These are phyloP conservation scores for Molorchus minor DNA, from an alignment of 2,888 invertebrate genomes.

Conservation along the genomic window DNA sequence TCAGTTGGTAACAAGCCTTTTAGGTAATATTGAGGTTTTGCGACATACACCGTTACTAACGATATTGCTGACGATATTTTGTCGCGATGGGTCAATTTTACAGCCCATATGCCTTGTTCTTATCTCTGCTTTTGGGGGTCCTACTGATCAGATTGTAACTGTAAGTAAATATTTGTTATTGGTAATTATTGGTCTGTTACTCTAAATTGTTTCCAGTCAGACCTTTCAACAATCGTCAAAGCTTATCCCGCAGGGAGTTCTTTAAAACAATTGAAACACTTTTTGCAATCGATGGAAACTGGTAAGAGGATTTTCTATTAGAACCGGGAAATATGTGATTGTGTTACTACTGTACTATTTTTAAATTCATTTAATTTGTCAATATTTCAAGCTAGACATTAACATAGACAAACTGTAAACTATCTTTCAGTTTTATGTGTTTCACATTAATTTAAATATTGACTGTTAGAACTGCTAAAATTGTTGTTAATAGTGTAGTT, in stretches of 20 bases:
- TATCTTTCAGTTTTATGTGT: too few species aligned
- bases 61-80: not conserved
- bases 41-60: slow-evolving; percentile 6
- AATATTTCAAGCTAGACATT: too few species aligned
- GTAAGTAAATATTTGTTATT: slow-evolving; percentile 37
- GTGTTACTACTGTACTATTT: too few species aligned
- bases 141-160: slow-evolving; percentile 30
- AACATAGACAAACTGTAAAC: too few species aligned
- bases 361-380: too few species aligned
- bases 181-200: too few species aligned
- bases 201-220: slow-evolving; percentile 28
- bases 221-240: slow-evolving; percentile 50
- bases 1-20: slow-evolving; percentile 19
- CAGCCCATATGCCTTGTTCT: not conserved
- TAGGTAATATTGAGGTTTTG: slow-evolving; percentile 21
- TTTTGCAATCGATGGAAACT: slow-evolving; percentile 64
- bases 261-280: slow-evolving; percentile 64
- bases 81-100: not conserved
- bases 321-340: too few species aligned
- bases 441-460: too few species aligned
- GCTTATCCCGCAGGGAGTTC: slow-evolving; percentile 64
- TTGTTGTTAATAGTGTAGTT: too few species aligned
- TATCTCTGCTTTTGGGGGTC: slow-evolving; percentile 34
- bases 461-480: too few species aligned
- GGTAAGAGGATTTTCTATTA: too few species aligned